phyloP scores from a whole-genome alignment of 37 sponge, comb jelly and placozoan genomes.

The Agelas oroides region DNA sequence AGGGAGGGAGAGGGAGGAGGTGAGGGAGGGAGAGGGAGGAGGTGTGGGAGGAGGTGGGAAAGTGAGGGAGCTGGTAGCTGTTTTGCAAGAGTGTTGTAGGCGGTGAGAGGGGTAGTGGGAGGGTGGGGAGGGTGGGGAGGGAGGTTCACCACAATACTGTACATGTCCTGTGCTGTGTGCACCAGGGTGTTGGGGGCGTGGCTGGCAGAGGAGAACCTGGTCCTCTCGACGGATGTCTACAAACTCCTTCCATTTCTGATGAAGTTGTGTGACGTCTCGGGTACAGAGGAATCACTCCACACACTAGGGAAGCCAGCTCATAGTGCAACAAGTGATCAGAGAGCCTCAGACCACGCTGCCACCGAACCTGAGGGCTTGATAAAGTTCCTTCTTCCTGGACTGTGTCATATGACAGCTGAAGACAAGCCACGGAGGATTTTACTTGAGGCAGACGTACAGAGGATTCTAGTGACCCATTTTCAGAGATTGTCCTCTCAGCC shows the following conservation, averaged over 20 bases:
- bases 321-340: no score
- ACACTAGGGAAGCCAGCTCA: no score
- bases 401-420: conserved; percentile 66
- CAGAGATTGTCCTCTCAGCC: background rate
- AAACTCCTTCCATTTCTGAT: conserved; percentile 64
- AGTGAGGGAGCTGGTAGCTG: no score
- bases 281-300: no score
- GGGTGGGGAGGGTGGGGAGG: no score
- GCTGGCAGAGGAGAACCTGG: conserved; percentile 81
- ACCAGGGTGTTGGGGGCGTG: conserved; percentile 82
- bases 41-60: conserved; percentile 2
- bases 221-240: conserved; percentile 54
- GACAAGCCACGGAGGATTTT: conserved; percentile 51
- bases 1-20: no score
- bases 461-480: conserved; percentile 28
- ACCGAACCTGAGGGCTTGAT: background rate
- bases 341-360: background rate
- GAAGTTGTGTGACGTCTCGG: conserved; percentile 7
- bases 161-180: no score
- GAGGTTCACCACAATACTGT: no score
- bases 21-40: no score
- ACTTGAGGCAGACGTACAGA: conserved; percentile 9
- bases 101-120: no score
- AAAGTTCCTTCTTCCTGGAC: conserved; percentile 72
- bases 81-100: no score